phyloP scores from a whole-genome alignment of 2,113 vertebrate genomes.

The Toxotes chatareus region DNA sequence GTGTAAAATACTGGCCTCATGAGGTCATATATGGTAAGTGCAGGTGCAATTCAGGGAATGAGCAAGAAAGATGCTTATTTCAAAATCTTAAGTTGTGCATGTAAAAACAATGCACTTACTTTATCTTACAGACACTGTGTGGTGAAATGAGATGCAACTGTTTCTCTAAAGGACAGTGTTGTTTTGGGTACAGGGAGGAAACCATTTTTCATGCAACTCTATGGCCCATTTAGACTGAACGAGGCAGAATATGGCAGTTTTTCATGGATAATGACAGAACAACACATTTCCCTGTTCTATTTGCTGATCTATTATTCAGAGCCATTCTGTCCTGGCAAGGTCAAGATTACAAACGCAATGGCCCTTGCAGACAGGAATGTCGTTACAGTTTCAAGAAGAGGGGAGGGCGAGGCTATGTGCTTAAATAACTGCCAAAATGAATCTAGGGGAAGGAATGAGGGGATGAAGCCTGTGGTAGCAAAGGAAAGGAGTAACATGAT shows the following conservation, averaged over 20 bases:
- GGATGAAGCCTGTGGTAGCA: background rate
- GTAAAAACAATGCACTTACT: slow-evolving; percentile 15
- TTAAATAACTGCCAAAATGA: slow-evolving; percentile 51
- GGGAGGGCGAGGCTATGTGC: slow-evolving; percentile 4
- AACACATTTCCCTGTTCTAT: slow-evolving; percentile 43
- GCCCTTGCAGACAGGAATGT: slow-evolving; percentile 53
- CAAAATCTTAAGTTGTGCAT: slow-evolving; percentile 15
- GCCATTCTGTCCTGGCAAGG: slow-evolving; percentile 34
- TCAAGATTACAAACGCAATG: slow-evolving; percentile 36
- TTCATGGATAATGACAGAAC: slow-evolving; percentile 45
- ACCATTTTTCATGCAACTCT: slow-evolving; percentile 32
- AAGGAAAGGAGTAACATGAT: background rate
- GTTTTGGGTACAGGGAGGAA: slow-evolving; percentile 29
- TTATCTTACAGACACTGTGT: slow-evolving; percentile 22
- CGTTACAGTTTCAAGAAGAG: slow-evolving; percentile 21
- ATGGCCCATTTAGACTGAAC: slow-evolving; percentile 51
- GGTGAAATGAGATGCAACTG: slow-evolving; percentile 54
- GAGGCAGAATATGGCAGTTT: slow-evolving; percentile 37
- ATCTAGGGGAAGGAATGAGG: slow-evolving; percentile 7
- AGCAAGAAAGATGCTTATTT: background rate
- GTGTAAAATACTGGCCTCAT: slow-evolving; percentile 52
- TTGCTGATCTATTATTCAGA: slow-evolving; percentile 63
- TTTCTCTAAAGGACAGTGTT: slow-evolving; percentile 22
- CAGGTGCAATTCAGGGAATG: slow-evolving; percentile 21
- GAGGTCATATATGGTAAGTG: slow-evolving; percentile 50